A percentile compares a stretch with the other conserved stretches of the same genome.
Evolutionary conservation across 1,140 invertebrate species (phyloP).

Genomic region (Bradysia coprophila): DNA sequence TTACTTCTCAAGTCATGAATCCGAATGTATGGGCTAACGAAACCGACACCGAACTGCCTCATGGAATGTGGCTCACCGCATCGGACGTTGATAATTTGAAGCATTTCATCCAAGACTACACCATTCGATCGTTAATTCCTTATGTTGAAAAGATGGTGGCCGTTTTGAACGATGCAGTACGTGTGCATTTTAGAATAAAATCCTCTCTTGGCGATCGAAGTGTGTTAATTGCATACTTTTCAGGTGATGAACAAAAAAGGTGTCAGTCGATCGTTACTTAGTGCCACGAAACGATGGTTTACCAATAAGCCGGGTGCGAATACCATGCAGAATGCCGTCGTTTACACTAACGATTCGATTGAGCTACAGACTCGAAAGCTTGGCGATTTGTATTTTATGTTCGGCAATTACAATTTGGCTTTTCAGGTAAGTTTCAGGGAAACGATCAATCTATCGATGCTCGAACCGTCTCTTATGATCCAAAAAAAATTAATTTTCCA

Average conservation of each 20-base stretch:
- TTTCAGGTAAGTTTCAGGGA: slow-evolving; percentile 51
- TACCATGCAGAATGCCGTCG: slow-evolving; percentile 54
- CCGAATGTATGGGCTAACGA: slow-evolving; percentile 37
- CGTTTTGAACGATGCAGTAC: slow-evolving; percentile 63
- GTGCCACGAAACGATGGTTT: slow-evolving; percentile 90
- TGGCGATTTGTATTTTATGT: slow-evolving; percentile 91
- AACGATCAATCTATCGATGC: too few species aligned
- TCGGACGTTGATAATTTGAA: slow-evolving; percentile 72
- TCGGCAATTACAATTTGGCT: slow-evolving; percentile 82
- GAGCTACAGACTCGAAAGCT: slow-evolving; percentile 84
- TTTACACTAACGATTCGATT: slow-evolving; percentile 73
- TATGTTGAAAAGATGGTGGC: slow-evolving; percentile 77
- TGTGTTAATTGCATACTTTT: slow-evolving; percentile 1
- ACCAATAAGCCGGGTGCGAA: slow-evolving; percentile 62
- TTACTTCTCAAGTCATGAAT: slow-evolving; percentile 29
- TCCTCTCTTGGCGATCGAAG: too few species aligned
- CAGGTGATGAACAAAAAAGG: slow-evolving; percentile 71
- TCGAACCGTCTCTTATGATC: too few species aligned
- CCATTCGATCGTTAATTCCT: slow-evolving; percentile 67
- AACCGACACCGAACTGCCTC: slow-evolving; percentile 26
- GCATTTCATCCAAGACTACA: slow-evolving; percentile 75
- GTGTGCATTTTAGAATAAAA: slow-evolving; percentile 9
- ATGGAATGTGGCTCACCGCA: slow-evolving; percentile 56
- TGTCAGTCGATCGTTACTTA: slow-evolving; percentile 77
- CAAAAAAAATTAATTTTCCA: not conserved